Conservation (phyloP, 2,888 invertebrate genomes). For the Xestia sexstrigata region DNA sequence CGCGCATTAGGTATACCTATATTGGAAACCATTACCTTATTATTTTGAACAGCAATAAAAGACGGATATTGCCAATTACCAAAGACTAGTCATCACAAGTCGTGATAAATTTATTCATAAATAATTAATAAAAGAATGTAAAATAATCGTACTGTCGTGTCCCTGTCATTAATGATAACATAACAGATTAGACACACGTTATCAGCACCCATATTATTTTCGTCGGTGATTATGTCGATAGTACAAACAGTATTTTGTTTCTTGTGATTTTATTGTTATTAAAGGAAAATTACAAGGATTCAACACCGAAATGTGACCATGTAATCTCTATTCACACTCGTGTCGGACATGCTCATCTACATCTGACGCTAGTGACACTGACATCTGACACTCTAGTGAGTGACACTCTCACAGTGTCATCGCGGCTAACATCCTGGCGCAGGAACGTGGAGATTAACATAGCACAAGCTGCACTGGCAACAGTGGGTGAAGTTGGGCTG, state of each 20-base stretch:
- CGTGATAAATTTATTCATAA: slow-evolving; percentile 17
- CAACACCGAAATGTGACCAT: too few species aligned
- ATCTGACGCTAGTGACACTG: too few species aligned
- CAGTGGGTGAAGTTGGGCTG: neutral
- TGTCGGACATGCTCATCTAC: too few species aligned
- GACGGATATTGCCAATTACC: too few species aligned
- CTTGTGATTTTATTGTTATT: neutral
- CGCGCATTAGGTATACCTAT: neutral
- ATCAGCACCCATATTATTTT: slow-evolving; percentile 26
- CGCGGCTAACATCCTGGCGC: neutral
- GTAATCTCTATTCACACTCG: neutral
- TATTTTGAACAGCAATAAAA: neutral
- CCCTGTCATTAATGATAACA: slow-evolving; percentile 19
- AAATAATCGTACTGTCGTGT: slow-evolving; percentile 13
- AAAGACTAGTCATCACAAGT: neutral
- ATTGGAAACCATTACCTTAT: neutral
- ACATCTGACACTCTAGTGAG: neutral
- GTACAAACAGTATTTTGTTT: neutral
- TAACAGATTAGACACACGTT: slow-evolving; percentile 29
- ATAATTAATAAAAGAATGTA: slow-evolving; percentile 35
- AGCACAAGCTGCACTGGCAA: neutral
- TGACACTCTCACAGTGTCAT: neutral
- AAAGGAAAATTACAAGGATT: neutral
- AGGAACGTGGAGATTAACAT: neutral
- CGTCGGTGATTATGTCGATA: slow-evolving; percentile 25